Evolutionary conservation across 2,888 invertebrate species (phyloP), one percentile per base, ranked within the genome.

Genomic region (Orthosia gracilis): DNA sequence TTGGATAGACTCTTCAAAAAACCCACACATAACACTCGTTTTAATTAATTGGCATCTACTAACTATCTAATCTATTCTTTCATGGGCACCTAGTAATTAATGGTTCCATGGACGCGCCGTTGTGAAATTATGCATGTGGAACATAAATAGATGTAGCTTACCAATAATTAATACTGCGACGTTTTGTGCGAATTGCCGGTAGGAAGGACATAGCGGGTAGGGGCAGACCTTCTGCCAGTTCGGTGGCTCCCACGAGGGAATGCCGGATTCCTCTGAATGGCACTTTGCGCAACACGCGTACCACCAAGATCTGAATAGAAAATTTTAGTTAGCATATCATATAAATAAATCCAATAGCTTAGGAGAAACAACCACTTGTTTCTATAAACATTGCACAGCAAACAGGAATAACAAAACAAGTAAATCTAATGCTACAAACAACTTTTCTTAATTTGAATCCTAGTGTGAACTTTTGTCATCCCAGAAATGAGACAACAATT

Each of bases 201-300:
- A 98, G 0, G 98, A 98, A 40, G 98, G 98, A 90, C 98, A 99
- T 91, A 98, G 97, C 26, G 98, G 98, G 89, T 98, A 98, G 0
- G 98, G 98, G 92, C 98, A 98, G 89, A 98, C 92, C 92, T 97
- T 97, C 88, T 97, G 97, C 98, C 98, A 98, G 86, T 97, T 96
- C 0, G 97, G 97, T 21, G 98, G 98, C 91, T 98, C 98, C 98
- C 98, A 98, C 23, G 98, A 97, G 45, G 98, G 97, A 87, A 97
- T 96, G 59, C 97, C 97, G 92, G 97, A 96, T 70, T 98, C 98
- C 95, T 98, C 97, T 87, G 97, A 97, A 86, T 98, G 97, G 94
- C 98, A 98, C 95, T 98, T 98, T 70, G 98, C 95, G 91, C 98
- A 98, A 92, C 98, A 98, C 76, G 97, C 96, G 94, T 97, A 98